phyloP scores from a whole-genome alignment of 1,140 invertebrate species.

The Semibalanus balanoides region DNA sequence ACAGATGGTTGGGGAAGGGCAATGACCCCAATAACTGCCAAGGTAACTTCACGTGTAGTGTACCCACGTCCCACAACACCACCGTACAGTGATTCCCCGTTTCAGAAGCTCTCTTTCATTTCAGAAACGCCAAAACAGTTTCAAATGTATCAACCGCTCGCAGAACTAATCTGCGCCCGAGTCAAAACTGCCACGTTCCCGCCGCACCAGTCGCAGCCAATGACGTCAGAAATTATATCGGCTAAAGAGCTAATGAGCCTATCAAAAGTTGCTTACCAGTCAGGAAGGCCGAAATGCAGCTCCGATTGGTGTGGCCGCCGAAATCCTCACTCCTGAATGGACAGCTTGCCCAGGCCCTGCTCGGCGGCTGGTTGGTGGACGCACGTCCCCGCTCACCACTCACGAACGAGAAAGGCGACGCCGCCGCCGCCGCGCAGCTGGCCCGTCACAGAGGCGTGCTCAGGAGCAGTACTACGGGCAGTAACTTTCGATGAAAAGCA shows the following conservation, averaged over 20 bases:
- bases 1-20: too few species aligned
- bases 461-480: neutral
- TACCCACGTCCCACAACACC: too few species aligned
- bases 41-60: too few species aligned
- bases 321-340: conserved; percentile 6
- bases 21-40: too few species aligned
- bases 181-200: neutral
- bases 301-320: neutral
- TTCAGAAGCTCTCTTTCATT: too few species aligned
- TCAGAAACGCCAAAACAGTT: too few species aligned
- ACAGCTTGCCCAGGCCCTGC: neutral
- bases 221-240: neutral
- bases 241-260: conserved; percentile 5
- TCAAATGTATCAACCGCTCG: too few species aligned
- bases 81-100: too few species aligned
- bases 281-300: neutral
- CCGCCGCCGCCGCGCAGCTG: too few species aligned
- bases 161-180: neutral
- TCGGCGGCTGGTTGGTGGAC: conserved; percentile 1
- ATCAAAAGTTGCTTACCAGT: conserved; percentile 6
- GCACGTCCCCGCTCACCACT: neutral
- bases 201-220: neutral
- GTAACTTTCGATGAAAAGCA: too few species aligned
- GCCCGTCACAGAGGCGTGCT: neutral
- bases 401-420: neutral